These are phyloP conservation scores for Amazona guildingii DNA, from an alignment of 2,113 vertebrate species.

Conservation along the genomic window DNA sequence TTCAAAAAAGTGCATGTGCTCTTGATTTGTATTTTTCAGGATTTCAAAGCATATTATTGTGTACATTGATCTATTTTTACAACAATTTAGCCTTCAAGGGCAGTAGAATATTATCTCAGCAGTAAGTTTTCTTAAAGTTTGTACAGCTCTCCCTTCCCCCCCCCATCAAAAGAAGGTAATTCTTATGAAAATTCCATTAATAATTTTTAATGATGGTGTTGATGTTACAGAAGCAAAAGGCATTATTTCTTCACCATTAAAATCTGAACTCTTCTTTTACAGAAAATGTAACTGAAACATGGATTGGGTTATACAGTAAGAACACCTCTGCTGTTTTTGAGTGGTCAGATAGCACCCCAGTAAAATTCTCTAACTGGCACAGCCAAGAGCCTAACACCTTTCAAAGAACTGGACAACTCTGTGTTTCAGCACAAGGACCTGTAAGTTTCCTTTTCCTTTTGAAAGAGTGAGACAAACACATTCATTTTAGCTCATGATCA, in stretches of 20 bases:
- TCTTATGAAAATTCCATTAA: neutral
- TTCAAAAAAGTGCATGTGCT: neutral
- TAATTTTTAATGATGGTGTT: neutral
- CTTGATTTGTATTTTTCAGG: neutral
- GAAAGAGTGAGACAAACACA: neutral
- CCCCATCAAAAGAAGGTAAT: neutral
- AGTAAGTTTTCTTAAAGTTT: neutral
- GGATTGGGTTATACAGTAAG: conserved; percentile 87
- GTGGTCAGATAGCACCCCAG: conserved; percentile 84
- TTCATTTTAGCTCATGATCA: neutral
- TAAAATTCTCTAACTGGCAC: conserved; percentile 87
- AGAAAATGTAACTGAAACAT: conserved; percentile 79
- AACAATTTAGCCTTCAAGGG: neutral
- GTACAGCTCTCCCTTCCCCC: neutral
- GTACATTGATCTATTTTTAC: neutral
- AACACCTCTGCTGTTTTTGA: conserved; percentile 73
- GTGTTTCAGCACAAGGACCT: conserved; percentile 78
- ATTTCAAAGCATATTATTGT: neutral
- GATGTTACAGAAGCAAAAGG: neutral
- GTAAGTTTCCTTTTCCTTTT: conserved; percentile 73
- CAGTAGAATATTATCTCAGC: neutral
- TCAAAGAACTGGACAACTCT: conserved; percentile 72
- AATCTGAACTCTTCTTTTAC: conserved; percentile 62
- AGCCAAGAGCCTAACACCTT: conserved; percentile 79
- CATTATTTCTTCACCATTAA: neutral